Percentiles rank a stretch among this genome's conserved stretches.
These are phyloP conservation scores for Drosophila lutescens DNA, from an alignment of 2,888 invertebrate species.

Conservation along the genomic window DNA sequence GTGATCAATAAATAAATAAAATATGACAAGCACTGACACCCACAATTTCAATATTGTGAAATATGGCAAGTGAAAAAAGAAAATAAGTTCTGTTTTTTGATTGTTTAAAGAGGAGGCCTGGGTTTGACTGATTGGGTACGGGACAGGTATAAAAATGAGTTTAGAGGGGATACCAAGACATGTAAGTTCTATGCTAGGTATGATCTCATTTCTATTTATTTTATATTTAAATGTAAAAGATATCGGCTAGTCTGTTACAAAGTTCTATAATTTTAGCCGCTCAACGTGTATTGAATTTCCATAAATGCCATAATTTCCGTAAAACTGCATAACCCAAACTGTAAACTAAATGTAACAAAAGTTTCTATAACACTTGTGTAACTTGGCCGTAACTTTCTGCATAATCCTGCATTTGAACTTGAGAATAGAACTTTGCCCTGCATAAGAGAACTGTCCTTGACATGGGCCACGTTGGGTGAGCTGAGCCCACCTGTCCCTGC, in stretches of 20 bases:
- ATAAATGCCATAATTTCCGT: not conserved
- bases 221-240: too few species aligned
- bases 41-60: constrained; percentile 45
- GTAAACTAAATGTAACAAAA: not conserved
- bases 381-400: constrained; percentile 10
- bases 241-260: too few species aligned
- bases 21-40: constrained; percentile 5
- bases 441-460: constrained; percentile 23
- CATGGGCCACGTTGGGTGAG: constrained; percentile 1
- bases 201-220: too few species aligned
- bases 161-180: too few species aligned
- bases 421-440: constrained; percentile 11
- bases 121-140: not conserved
- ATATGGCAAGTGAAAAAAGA: constrained; percentile 30
- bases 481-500: not conserved
- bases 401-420: constrained; percentile 15
- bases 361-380: constrained; percentile 5
- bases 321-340: not conserved
- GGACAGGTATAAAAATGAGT: too few species aligned
- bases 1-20: constrained; percentile 68
- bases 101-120: constrained; percentile 40
- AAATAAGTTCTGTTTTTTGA: constrained; percentile 9
- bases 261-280: not conserved
- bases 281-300: not conserved
- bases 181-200: too few species aligned